phyloP scores from a whole-genome alignment of 2,797 vertebrate species.

The Hippopotamyrus pictus region DNA sequence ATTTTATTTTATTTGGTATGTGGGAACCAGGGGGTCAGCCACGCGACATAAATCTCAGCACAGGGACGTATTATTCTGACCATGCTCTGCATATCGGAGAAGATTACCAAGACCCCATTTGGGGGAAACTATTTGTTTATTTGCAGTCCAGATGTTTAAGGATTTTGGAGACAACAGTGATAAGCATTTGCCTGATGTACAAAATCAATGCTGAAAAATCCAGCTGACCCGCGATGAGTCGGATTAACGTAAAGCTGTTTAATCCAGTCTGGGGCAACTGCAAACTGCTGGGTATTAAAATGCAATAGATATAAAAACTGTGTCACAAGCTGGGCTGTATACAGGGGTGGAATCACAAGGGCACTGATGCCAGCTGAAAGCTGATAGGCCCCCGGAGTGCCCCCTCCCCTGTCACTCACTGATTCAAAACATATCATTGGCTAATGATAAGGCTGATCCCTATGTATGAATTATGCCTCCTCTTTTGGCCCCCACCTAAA shows the following conservation, averaged over 20 bases:
- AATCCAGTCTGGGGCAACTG: neutral
- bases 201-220: neutral
- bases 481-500: neutral
- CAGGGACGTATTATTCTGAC: neutral
- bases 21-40: neutral
- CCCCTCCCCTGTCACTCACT: neutral
- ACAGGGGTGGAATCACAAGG: neutral
- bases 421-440: neutral
- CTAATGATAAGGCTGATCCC: neutral
- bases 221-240: neutral
- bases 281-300: neutral
- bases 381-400: neutral
- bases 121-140: constrained; percentile 14
- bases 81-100: neutral
- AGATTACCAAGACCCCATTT: constrained; percentile 10
- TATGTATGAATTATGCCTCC: neutral
- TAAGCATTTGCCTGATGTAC: neutral
- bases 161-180: neutral
- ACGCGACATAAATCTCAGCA: neutral
- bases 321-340: neutral
- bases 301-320: neutral
- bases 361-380: neutral
- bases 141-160: constrained; percentile 30
- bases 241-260: constrained; percentile 14
- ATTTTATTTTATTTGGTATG: neutral